Evolutionary conservation across 2,797 vertebrate species (phyloP).

Genomic region (Oryzias dopingdopingensis): DNA sequence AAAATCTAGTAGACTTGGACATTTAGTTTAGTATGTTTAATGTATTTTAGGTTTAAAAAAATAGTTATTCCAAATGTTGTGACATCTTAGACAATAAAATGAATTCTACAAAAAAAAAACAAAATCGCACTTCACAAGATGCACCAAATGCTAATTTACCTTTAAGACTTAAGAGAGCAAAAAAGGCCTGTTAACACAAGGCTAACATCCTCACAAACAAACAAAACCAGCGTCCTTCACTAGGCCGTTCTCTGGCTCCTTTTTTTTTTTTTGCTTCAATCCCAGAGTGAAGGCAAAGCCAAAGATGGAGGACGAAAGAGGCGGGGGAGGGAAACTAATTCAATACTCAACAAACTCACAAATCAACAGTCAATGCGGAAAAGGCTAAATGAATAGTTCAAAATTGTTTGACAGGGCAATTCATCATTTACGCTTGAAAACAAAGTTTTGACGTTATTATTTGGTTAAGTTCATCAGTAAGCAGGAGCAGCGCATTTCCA

Average conservation of each 20-base stretch:
- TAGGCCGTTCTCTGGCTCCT: constrained; percentile 56
- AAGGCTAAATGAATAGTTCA: constrained; percentile 70
- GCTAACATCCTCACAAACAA: constrained; percentile 67
- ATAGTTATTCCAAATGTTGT: no score
- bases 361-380: constrained; percentile 65
- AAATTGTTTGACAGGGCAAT: constrained; percentile 60
- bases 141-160: constrained; percentile 52
- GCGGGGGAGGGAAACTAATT: constrained; percentile 27
- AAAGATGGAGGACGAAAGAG: constrained; percentile 33
- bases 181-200: constrained; percentile 56
- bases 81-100: no score
- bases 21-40: no score
- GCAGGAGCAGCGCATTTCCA: constrained; percentile 3
- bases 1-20: no score
- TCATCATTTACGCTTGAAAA: constrained; percentile 53
- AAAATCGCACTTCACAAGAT: constrained; percentile 35
- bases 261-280: constrained; percentile 51
- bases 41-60: no score
- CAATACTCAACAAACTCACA: constrained; percentile 61
- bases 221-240: constrained; percentile 62
- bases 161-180: constrained; percentile 37
- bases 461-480: not conserved
- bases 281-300: constrained; percentile 37
- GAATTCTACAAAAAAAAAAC: no score
- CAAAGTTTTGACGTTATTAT: constrained; percentile 5